A percentile compares a stretch with the other conserved stretches of the same genome.
Conservation (phyloP, 2,888 invertebrate species). For the Drosophila subquinaria region DNA sequence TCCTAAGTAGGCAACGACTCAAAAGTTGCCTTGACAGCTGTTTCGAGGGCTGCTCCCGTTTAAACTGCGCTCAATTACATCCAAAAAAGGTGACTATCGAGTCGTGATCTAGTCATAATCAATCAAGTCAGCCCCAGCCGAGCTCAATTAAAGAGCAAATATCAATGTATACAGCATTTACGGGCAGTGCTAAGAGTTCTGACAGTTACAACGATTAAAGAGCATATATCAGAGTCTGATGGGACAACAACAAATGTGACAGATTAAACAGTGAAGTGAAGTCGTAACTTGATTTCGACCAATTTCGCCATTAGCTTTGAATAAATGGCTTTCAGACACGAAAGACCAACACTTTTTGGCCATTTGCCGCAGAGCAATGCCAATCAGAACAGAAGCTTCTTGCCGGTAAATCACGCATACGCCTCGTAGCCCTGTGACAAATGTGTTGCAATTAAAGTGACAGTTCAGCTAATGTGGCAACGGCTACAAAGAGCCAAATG, state of each 20-base stretch:
- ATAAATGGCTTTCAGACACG: conserved; percentile 39
- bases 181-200: not conserved
- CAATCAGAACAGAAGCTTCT: conserved; percentile 44
- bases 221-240: conserved; percentile 1
- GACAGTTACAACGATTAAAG: conserved; percentile 9
- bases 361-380: conserved; percentile 44
- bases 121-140: conserved; percentile 38
- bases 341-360: conserved; percentile 32
- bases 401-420: conserved; percentile 48
- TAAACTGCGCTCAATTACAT: conserved; percentile 51
- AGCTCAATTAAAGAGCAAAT: conserved; percentile 7
- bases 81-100: conserved; percentile 25
- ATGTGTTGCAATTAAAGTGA: conserved; percentile 72
- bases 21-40: conserved; percentile 42
- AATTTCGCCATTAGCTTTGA: conserved; percentile 31
- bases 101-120: conserved; percentile 43
- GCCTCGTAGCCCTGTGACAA: conserved; percentile 47
- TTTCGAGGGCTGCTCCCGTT: conserved; percentile 20
- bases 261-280: conserved; percentile 22
- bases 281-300: conserved; percentile 18
- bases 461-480: conserved; percentile 63
- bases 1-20: conserved; percentile 6
- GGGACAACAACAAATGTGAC: conserved; percentile 23
- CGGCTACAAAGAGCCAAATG: conserved; percentile 16
- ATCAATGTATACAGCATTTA: not conserved